Evolutionary conservation across 2,113 vertebrate species (phyloP).

Genomic region (Aramus guarauna): DNA sequence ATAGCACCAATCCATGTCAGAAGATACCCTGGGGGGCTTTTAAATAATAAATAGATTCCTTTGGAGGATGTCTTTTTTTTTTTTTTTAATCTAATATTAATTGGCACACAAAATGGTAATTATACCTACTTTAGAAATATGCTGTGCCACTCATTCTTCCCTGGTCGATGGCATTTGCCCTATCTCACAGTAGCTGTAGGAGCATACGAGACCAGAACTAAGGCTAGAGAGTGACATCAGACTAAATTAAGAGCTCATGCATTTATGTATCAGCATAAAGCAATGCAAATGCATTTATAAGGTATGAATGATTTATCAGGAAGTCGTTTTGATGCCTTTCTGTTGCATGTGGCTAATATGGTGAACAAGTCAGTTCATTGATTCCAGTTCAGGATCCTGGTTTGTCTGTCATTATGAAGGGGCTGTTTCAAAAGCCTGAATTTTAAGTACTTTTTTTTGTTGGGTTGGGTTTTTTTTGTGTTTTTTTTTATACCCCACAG

Average conservation of each 20-base stretch:
- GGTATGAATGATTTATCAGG: slow-evolving; percentile 65
- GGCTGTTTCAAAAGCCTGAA: not conserved
- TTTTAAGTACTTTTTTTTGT: not conserved
- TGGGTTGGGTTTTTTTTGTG: too few relatives aligned
- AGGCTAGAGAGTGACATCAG: slow-evolving; percentile 62
- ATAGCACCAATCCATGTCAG: slow-evolving; percentile 30
- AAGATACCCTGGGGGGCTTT: slow-evolving; percentile 40
- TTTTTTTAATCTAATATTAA: slow-evolving; percentile 68
- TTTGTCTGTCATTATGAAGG: not conserved
- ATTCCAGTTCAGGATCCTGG: not conserved
- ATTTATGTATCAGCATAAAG: slow-evolving; percentile 67
- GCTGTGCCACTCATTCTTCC: not conserved
- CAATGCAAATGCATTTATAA: slow-evolving; percentile 20
- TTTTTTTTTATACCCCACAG: not conserved
- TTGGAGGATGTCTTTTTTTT: not conserved
- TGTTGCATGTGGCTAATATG: slow-evolving; percentile 26
- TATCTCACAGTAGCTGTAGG: slow-evolving; percentile 10
- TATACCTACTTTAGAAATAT: slow-evolving; percentile 30
- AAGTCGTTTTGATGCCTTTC: slow-evolving; percentile 36
- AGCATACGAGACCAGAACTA: not conserved
- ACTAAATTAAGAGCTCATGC: slow-evolving; percentile 68
- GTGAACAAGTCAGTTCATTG: slow-evolving; percentile 37
- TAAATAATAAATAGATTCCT: slow-evolving; percentile 70
- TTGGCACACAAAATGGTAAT: slow-evolving; percentile 47
- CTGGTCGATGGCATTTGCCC: slow-evolving; percentile 15